Evolutionary conservation across 2,888 invertebrate genomes (phyloP), one percentile per base, ranked within the genome.

Genomic region (Melanostoma mellinum): DNA sequence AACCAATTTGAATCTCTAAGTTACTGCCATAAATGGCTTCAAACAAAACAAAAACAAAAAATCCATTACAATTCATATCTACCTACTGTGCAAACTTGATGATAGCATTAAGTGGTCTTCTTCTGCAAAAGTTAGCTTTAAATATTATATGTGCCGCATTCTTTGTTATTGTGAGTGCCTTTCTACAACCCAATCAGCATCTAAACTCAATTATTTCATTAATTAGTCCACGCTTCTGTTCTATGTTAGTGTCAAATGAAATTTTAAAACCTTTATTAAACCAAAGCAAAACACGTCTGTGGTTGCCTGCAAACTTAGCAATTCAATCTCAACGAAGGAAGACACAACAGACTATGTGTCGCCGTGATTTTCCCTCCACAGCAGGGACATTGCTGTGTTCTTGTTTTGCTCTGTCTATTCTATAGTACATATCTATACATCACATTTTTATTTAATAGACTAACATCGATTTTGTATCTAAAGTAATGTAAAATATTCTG

Each of bases 201-300:
- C 50, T 65, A 68, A 78, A 82, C 74, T 78, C 63, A 73, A 82
- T 82, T 82, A 82, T 82, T 82, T 78, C 82, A 69, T 65, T 68
- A 60, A 73, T 72, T 78, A 78, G 53, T 63, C 69, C 35, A 40
- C 44, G 76, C 73, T 68, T 55, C 67, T 60, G 52, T 58, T 67
- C 60, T 53, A 33, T 61, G 56, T 32, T 55, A 77, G 82, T 77
- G 72, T 73, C 68, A 77, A 77, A 82, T 77, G 61, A 68, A 82
- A 77, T 82, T 77, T 82, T 65, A 82, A 77, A 82, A 72, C 63
- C 72, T 58, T 73, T 76, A 82, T 82, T 82, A 77, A 82, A 71
- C 76, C 46, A 67, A 71, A 68, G 77, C 56, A 73, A 73, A 80
- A 73, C 73, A 77, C 56, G 63, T 68, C 55, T 53, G 67, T 73